Evolutionary conservation across 92 coral and sea anemone species (phyloP).

Genomic region (Hydrozoanthus gracilis): DNA sequence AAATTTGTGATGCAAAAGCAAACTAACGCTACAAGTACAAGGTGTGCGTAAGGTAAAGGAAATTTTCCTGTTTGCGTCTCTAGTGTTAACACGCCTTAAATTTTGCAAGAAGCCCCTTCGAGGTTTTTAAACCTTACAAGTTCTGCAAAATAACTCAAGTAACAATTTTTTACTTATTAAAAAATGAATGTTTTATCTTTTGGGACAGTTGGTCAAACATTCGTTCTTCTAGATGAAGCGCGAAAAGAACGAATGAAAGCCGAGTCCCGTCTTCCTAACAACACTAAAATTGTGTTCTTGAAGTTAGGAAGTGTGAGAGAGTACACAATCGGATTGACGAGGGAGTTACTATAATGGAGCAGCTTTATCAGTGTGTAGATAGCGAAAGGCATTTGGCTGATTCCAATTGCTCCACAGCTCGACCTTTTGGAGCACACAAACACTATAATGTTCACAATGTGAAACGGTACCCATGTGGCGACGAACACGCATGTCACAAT

Average conservation of each 20-base stretch:
- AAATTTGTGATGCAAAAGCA: too few relatives aligned
- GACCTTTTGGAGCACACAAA: constrained; percentile 33
- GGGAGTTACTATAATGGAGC: constrained; percentile 42
- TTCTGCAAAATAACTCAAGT: too few relatives aligned
- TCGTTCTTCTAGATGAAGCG: background rate
- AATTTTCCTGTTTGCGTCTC: too few relatives aligned
- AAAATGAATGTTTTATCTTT: too few relatives aligned
- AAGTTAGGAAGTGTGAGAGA: constrained; percentile 38
- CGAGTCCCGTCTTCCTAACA: constrained; percentile 15
- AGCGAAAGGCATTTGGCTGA: constrained; percentile 15
- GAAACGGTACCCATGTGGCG: constrained; percentile 83
- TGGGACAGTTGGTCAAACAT: background rate
- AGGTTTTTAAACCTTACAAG: too few relatives aligned
- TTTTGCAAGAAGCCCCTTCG: too few relatives aligned
- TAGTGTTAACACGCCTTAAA: too few relatives aligned
- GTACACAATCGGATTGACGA: constrained; percentile 41
- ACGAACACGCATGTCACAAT: constrained; percentile 79
- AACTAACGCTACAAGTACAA: too few relatives aligned
- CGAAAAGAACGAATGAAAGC: constrained; percentile 26
- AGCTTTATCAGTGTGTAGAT: constrained; percentile 35
- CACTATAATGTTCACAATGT: constrained; percentile 79
- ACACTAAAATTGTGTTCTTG: constrained; percentile 26
- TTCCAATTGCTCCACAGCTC: background rate
- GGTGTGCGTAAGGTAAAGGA: too few relatives aligned
- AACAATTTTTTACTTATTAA: too few relatives aligned